Percentiles rank a stretch among this genome's conserved stretches.
Evolutionary conservation across 1,140 invertebrate genomes (phyloP).

Genomic region (Aphelenchoides avenae): DNA sequence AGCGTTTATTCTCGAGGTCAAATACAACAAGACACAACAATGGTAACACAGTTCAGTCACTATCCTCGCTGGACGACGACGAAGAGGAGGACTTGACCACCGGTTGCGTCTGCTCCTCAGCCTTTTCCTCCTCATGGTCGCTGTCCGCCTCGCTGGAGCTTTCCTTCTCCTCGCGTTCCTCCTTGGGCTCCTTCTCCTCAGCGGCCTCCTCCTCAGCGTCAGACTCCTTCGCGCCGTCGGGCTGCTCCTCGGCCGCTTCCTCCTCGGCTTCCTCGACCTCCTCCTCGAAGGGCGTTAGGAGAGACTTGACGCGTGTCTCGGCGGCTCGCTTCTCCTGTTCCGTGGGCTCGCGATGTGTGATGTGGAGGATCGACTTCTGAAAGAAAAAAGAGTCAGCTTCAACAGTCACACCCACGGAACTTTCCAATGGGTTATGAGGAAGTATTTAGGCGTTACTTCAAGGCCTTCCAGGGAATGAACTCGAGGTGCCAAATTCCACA

Average conservation of each 20-base stretch:
- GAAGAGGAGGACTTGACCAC: no score
- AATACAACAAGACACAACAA: no score
- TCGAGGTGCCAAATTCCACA: no score
- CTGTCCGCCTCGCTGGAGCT: neutral
- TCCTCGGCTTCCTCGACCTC: slow-evolving; percentile 7
- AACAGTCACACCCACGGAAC: no score
- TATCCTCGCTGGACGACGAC: no score
- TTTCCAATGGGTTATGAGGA: no score
- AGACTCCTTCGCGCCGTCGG: neutral
- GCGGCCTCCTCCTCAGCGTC: neutral
- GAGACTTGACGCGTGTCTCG: neutral
- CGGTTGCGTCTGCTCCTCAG: slow-evolving; percentile 1
- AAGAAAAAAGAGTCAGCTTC: slow-evolving; percentile 7
- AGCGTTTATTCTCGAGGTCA: no score
- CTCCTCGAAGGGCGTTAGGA: slow-evolving; percentile 11
- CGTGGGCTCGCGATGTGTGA: slow-evolving; percentile 16
- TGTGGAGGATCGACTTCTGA: slow-evolving; percentile 25
- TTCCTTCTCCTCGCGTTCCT: slow-evolving; percentile 3
- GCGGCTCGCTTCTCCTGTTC: slow-evolving; percentile 7
- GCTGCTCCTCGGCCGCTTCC: neutral
- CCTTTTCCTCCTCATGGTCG: neutral
- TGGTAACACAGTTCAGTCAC: no score
- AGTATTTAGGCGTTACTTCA: no score
- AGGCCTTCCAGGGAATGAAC: no score
- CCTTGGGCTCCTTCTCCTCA: slow-evolving; percentile 1